A percentile compares a stretch with the other conserved stretches of the same genome.
These are phyloP conservation scores for Eucera pruinosa DNA, from an alignment of 2,888 invertebrate species.

Conservation along the genomic window DNA sequence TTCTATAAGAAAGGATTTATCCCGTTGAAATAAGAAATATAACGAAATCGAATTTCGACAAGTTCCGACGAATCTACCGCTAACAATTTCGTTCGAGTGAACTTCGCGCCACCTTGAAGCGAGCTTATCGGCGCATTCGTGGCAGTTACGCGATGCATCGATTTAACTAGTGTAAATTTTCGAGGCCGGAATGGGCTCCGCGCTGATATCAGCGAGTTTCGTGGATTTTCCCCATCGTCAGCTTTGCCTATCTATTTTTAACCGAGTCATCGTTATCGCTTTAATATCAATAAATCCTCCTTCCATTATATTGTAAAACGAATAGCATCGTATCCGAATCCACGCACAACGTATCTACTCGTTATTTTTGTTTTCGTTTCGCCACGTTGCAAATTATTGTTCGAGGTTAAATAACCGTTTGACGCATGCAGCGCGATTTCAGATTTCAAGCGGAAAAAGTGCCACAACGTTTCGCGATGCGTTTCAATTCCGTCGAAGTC, in stretches of 20 bases:
- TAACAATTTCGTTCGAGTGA: constrained; percentile 50
- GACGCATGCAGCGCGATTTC: too few relatives aligned
- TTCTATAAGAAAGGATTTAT: too few relatives aligned
- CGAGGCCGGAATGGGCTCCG: constrained; percentile 18
- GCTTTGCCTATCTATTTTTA: constrained; percentile 5
- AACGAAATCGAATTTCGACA: too few relatives aligned
- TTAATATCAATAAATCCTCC: background rate
- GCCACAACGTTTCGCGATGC: too few relatives aligned
- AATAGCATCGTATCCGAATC: too few relatives aligned
- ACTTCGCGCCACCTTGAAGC: constrained; percentile 53
- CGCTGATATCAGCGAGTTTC: constrained; percentile 8
- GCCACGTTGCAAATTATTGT: background rate
- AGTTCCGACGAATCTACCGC: too few relatives aligned
- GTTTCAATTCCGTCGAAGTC: too few relatives aligned
- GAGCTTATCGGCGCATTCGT: constrained; percentile 52
- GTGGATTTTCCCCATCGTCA: background rate
- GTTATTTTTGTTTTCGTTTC: too few relatives aligned
- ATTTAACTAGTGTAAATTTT: constrained; percentile 39
- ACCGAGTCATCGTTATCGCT: constrained; percentile 4
- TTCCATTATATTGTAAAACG: background rate
- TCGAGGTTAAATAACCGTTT: background rate
- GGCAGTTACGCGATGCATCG: constrained; percentile 51
- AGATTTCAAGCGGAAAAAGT: too few relatives aligned
- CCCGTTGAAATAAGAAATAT: too few relatives aligned
- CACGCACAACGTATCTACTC: too few relatives aligned